Percentiles rank a stretch among this genome's conserved stretches.
Evolutionary conservation across 2,797 vertebrate genomes (phyloP).

Genomic region (Staurois parvus): DNA sequence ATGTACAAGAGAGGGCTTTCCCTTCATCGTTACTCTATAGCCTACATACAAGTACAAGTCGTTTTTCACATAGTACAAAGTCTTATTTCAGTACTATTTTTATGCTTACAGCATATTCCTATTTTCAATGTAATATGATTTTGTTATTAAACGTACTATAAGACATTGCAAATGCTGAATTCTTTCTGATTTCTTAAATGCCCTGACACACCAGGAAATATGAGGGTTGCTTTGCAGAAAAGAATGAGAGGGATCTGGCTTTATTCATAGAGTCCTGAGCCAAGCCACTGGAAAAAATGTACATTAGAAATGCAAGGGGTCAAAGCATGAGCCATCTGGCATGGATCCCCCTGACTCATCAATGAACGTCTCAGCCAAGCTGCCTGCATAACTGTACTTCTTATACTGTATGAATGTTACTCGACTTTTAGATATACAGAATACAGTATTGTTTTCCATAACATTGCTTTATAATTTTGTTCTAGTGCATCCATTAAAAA

Average conservation of each 20-base stretch:
- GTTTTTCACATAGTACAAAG: not conserved
- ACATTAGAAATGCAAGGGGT: slow-evolving; percentile 55
- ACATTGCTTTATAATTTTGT: not conserved
- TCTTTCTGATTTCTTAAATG: not conserved
- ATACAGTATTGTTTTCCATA: not conserved
- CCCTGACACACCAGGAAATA: slow-evolving; percentile 26
- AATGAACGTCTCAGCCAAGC: slow-evolving; percentile 16
- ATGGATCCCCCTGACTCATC: slow-evolving; percentile 56
- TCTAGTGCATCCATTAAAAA: not conserved
- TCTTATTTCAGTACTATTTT: not conserved
- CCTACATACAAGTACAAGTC: too few species aligned
- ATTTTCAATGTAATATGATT: not conserved
- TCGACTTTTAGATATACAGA: not conserved
- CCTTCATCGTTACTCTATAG: too few species aligned
- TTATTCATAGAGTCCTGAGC: slow-evolving; percentile 44
- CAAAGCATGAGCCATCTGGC: slow-evolving; percentile 50
- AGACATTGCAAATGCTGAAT: not conserved
- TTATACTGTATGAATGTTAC: not conserved
- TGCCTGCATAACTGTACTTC: not conserved
- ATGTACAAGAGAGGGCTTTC: too few species aligned
- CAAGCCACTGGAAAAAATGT: slow-evolving; percentile 60
- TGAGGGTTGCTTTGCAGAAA: slow-evolving; percentile 16
- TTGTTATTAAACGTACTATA: not conserved
- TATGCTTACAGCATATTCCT: not conserved
- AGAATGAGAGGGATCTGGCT: slow-evolving; percentile 50